Evolutionary conservation across 2,888 invertebrate species (phyloP).

Genomic region (Xanthostigma xanthostigma): DNA sequence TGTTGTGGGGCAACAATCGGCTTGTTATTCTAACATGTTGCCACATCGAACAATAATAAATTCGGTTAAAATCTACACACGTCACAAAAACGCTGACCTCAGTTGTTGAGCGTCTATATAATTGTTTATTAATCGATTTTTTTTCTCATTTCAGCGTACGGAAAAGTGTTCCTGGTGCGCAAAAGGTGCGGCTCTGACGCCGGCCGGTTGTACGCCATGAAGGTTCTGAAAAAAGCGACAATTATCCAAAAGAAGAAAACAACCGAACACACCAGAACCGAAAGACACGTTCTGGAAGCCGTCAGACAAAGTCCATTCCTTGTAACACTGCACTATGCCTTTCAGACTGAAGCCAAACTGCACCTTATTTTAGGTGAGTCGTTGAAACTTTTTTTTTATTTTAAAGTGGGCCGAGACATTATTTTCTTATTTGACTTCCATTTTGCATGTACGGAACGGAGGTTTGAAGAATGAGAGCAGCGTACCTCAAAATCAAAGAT

Average conservation of each 20-base stretch:
- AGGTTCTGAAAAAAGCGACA: constrained; percentile 89
- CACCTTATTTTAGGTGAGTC: constrained; percentile 88
- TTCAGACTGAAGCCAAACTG: constrained; percentile 92
- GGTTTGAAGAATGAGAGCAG: too few species aligned
- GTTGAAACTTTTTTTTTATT: background rate
- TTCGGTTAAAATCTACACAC: too few species aligned
- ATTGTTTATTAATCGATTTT: background rate
- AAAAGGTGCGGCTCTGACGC: constrained; percentile 78
- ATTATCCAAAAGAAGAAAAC: constrained; percentile 92
- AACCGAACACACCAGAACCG: constrained; percentile 92
- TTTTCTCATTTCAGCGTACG: constrained; percentile 61
- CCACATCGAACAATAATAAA: too few species aligned
- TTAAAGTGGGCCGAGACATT: too few species aligned
- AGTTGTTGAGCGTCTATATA: background rate
- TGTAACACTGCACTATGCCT: constrained; percentile 94
- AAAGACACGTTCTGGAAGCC: constrained; percentile 90
- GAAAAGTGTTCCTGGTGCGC: constrained; percentile 89
- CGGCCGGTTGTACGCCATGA: constrained; percentile 92
- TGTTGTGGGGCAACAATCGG: too few species aligned
- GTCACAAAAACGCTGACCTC: too few species aligned
- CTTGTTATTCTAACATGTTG: too few species aligned
- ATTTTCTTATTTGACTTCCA: too few species aligned
- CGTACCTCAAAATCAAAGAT: too few species aligned
- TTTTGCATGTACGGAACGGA: too few species aligned
- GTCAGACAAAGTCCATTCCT: constrained; percentile 90